Base-by-base conservation (phyloP, 2,888 invertebrate species). In the Strigamia transsilvanica region DNA sequence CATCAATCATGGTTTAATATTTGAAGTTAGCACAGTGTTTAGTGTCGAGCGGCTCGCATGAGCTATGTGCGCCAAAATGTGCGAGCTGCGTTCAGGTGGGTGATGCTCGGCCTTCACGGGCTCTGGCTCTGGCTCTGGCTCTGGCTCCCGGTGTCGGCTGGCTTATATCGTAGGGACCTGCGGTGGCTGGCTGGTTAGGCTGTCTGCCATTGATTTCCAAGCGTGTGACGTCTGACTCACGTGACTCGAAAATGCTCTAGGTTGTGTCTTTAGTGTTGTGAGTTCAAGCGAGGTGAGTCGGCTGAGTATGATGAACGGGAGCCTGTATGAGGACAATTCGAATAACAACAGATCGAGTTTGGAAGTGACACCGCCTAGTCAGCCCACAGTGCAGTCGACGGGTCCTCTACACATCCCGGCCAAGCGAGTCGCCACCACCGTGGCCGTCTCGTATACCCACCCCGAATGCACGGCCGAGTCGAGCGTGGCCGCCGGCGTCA, bases 401-500 rank as follows among this genome's bases (percentile, higher is more conserved):
- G 94, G 94, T 84, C 93, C 93, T 83, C 91, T 96, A 84, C 95
- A 96, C 90, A 95, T 96, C 89, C 96, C 95, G 85, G 95, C 95
- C 87, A 95, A 96, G 89, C 83, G 86, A 73, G 84, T 85, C 83
- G 84, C 86, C 83, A 83, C 85, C 27, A 77, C 83, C 82, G 83
- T 84, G 81, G 83, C 83, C 78, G 83, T 83, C 56, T 82, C 84
- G 41, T 84, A 84, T 82, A 82, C 83, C 46, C 83, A 84, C 84
- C 82, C 84, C 82, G 85, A 85, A 83, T 86, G 87, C 86, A 88
- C 90, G 88, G 90, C 83, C 66, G 84, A 85, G 81, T 83, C 81
- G 41, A 56, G 81, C 32, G 91, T 27, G 73, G 73, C 86, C 61
- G 91, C 92, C 81, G 92, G 93, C 78, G 94, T 94, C 86, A 94